A percentile compares a stretch with the other conserved stretches of the same genome.
Evolutionary conservation across 1,140 invertebrate genomes (phyloP).

Genomic region (Oryctes rhinoceros): DNA sequence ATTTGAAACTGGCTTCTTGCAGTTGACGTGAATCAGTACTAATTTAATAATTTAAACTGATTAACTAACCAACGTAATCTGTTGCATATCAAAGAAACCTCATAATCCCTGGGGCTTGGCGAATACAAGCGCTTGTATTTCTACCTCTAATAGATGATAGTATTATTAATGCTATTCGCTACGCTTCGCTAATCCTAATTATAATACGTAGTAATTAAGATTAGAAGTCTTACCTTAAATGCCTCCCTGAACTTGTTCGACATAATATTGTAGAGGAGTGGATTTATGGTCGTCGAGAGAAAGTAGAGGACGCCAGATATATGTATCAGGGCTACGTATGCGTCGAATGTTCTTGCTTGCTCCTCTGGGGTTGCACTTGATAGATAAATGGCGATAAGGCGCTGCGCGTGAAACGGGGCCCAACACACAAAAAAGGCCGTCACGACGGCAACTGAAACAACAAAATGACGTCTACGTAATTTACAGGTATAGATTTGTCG

Average conservation of each 20-base stretch:
- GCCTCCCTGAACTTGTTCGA: conserved; percentile 86
- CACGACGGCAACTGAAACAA: conserved; percentile 86
- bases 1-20: too few species aligned
- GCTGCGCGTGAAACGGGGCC: conserved; percentile 93
- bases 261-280: conserved; percentile 88
- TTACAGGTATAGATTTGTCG: too few species aligned
- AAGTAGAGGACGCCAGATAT: conserved; percentile 77
- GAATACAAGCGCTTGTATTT: too few species aligned
- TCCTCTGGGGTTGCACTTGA: conserved; percentile 52
- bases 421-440: conserved; percentile 94
- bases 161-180: not conserved
- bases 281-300: conserved; percentile 81
- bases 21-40: too few species aligned
- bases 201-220: not conserved
- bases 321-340: conserved; percentile 73
- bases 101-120: too few species aligned
- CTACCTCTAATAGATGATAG: too few species aligned
- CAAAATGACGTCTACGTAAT: conserved; percentile 34
- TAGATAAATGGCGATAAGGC: conserved; percentile 76
- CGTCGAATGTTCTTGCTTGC: conserved; percentile 58
- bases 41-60: too few species aligned
- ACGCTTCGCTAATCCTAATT: not conserved
- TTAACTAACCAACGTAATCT: too few species aligned
- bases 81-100: too few species aligned
- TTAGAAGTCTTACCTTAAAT: conserved; percentile 71